These are phyloP conservation scores for Limnephilus lunatus DNA, from an alignment of 2,888 invertebrate genomes.

Conservation along the genomic window DNA sequence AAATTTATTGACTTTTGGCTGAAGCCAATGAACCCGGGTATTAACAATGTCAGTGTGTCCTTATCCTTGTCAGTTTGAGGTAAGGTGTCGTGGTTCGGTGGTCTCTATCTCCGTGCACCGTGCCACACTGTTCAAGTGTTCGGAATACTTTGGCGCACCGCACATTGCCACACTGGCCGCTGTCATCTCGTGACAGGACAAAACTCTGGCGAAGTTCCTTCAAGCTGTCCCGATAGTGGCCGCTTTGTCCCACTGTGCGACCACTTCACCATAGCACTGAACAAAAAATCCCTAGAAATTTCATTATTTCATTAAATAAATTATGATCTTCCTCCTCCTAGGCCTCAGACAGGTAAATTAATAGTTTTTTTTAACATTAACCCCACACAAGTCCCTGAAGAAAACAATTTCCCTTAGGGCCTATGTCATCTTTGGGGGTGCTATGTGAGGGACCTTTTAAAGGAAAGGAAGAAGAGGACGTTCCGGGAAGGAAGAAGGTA, in stretches of 20 bases:
- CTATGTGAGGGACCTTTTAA: too few species aligned
- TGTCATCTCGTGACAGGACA: background rate
- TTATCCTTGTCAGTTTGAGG: background rate
- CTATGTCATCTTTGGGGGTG: too few species aligned
- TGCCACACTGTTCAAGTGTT: background rate
- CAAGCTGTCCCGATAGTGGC: background rate
- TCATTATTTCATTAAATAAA: too few species aligned
- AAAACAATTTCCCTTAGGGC: too few species aligned
- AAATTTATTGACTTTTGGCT: background rate
- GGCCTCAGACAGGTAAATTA: too few species aligned
- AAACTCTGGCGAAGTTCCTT: background rate
- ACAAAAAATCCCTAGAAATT: background rate
- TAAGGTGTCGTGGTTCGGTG: background rate
- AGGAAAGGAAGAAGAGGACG: too few species aligned
- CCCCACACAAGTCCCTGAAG: too few species aligned
- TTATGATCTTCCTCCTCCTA: too few species aligned
- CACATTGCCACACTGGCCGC: background rate
- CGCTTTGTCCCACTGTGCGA: background rate
- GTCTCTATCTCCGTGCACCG: background rate
- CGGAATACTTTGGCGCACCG: constrained; percentile 2
- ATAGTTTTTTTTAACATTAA: too few species aligned
- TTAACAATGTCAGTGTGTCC: background rate
- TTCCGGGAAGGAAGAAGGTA: too few species aligned
- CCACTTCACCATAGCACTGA: background rate
- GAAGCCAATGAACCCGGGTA: background rate